Conservation (phyloP, 2,888 invertebrate species). For the Aleiodes leptofemur region DNA sequence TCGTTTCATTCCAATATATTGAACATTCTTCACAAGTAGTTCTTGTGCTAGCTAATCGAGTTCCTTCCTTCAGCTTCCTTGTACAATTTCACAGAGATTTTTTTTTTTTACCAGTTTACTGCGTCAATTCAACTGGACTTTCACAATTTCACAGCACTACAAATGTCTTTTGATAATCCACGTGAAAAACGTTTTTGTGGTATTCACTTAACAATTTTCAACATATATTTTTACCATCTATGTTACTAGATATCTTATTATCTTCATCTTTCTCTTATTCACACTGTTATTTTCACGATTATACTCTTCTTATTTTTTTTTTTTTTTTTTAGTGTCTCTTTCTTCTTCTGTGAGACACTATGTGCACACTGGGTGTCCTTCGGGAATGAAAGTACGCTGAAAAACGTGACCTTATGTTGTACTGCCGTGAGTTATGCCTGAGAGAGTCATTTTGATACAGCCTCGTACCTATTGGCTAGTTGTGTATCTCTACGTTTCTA, state of each 20-base stretch:
- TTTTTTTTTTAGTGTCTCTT: constrained; percentile 15
- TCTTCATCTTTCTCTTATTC: constrained; percentile 50
- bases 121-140: constrained; percentile 14
- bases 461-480: constrained; percentile 1
- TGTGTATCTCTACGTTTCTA: constrained; percentile 6
- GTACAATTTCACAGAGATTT: constrained; percentile 23
- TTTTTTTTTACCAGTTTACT: constrained; percentile 32
- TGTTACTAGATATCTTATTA: constrained; percentile 21
- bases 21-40: constrained; percentile 30
- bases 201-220: constrained; percentile 18
- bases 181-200: constrained; percentile 33
- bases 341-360: constrained; percentile 38
- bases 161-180: constrained; percentile 6
- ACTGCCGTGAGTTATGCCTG: constrained; percentile 58
- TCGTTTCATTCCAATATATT: constrained; percentile 23
- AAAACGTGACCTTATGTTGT: constrained; percentile 67
- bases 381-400: constrained; percentile 70
- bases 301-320: background rate
- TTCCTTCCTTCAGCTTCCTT: constrained; percentile 16
- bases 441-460: constrained; percentile 26
- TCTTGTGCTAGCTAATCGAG: constrained; percentile 32
- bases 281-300: background rate
- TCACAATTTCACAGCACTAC: constrained; percentile 27
- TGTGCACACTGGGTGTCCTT: constrained; percentile 63
- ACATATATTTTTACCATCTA: constrained; percentile 13